Conservation (phyloP, 2,113 vertebrate genomes). For the Podocnemis expansa region DNA sequence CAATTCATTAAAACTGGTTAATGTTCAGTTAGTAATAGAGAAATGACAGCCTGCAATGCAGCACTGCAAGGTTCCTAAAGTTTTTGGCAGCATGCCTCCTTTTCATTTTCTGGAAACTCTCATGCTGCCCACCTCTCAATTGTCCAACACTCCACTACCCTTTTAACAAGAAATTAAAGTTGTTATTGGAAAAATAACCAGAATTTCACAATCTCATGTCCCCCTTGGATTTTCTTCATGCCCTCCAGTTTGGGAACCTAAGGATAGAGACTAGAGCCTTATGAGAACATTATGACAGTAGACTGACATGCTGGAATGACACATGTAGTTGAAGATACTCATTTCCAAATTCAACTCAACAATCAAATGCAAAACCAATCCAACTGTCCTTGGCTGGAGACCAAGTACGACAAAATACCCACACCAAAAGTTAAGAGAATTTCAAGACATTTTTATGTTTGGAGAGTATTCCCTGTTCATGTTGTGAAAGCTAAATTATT, state of each 20-base stretch:
- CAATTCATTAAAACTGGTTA: not conserved
- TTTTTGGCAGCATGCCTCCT: too few relatives aligned
- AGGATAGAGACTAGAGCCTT: not conserved
- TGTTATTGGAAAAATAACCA: too few relatives aligned
- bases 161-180: too few relatives aligned
- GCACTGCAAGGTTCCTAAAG: too few relatives aligned
- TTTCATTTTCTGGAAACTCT: too few relatives aligned
- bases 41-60: too few relatives aligned
- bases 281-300: not conserved
- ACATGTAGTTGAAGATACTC: not conserved
- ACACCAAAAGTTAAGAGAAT: constrained; percentile 8
- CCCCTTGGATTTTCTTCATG: too few relatives aligned
- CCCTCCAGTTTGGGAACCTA: too few relatives aligned
- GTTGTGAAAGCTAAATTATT: constrained; percentile 31
- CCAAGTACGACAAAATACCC: not conserved
- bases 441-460: constrained; percentile 19
- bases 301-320: not conserved
- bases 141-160: too few relatives aligned
- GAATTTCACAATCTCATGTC: too few relatives aligned
- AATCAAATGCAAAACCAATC: not conserved
- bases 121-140: too few relatives aligned
- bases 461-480: constrained; percentile 34
- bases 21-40: not conserved
- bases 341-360: not conserved
- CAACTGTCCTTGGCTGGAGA: not conserved